A percentile compares a stretch with the other conserved stretches of the same genome.
These are phyloP conservation scores for Numida meleagris DNA, from an alignment of 2,113 vertebrate species.

Conservation along the genomic window DNA sequence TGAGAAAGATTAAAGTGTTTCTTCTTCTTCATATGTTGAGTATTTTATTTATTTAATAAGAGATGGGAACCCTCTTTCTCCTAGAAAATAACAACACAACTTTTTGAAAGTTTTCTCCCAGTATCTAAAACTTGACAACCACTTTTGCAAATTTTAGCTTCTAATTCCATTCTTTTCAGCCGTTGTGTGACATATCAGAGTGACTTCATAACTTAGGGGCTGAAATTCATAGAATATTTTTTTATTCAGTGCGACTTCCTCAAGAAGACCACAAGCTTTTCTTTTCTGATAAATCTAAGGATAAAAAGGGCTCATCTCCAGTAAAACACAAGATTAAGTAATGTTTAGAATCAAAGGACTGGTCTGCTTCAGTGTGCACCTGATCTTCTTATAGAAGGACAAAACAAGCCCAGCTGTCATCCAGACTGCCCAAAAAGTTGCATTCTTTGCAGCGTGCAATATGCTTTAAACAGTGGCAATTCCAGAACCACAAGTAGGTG, in stretches of 20 bases:
- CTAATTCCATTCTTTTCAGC: not conserved
- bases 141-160: not conserved
- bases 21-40: not conserved
- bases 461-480: not conserved
- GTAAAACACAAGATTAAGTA: not conserved
- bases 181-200: not conserved
- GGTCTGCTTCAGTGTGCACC: not conserved
- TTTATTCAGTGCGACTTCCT: not conserved
- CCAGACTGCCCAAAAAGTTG: not conserved
- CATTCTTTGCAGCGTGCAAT: not conserved
- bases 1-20: not conserved
- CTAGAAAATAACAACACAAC: not conserved
- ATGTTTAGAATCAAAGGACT: not conserved
- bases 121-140: not conserved
- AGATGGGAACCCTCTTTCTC: not conserved
- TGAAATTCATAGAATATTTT: not conserved
- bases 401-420: not conserved
- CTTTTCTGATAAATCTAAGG: not conserved
- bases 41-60: not conserved
- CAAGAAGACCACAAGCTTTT: not conserved
- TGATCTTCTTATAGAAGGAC: not conserved
- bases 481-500: not conserved
- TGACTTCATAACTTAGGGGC: not conserved
- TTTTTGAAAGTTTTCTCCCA: not conserved
- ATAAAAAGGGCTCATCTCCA: not conserved